These are phyloP conservation scores for Gortyna flavago DNA, from an alignment of 2,888 invertebrate genomes.

Conservation along the genomic window DNA sequence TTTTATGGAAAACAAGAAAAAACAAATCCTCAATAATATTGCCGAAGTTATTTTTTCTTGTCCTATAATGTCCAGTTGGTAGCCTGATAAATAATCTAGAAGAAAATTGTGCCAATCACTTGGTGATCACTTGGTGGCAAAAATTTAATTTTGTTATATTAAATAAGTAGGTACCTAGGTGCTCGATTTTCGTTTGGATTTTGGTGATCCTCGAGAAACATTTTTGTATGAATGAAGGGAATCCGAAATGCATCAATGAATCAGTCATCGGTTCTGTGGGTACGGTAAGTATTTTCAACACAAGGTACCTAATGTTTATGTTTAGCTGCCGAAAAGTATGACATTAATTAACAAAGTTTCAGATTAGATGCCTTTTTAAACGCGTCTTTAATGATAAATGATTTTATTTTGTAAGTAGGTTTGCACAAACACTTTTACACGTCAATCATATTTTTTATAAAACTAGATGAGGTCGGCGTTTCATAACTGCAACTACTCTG, in stretches of 20 bases:
- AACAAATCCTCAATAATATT: not conserved
- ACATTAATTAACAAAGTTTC: conserved; percentile 1
- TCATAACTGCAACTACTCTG: too few species aligned
- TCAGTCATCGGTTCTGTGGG: not conserved
- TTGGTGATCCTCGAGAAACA: not conserved
- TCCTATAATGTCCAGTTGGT: too few species aligned
- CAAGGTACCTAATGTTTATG: not conserved
- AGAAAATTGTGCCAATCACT: not conserved
- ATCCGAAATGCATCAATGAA: not conserved
- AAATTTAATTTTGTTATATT: conserved; percentile 6
- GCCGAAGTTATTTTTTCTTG: not conserved
- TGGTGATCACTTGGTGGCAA: not conserved
- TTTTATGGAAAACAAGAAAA: not conserved
- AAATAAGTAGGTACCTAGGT: conserved; percentile 11
- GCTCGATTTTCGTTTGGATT: conserved; percentile 1
- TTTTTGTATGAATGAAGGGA: not conserved
- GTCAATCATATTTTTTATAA: too few species aligned
- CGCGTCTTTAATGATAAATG: not conserved
- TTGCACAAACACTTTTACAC: too few species aligned
- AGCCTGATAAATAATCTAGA: not conserved
- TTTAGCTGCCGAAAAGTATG: not conserved
- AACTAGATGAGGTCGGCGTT: too few species aligned
- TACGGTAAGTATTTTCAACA: not conserved
- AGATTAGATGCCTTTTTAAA: not conserved
- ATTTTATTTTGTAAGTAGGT: too few species aligned